Conservation (phyloP, 37 sponge, comb jelly and placozoan genomes). For the Axinella damicornis region DNA sequence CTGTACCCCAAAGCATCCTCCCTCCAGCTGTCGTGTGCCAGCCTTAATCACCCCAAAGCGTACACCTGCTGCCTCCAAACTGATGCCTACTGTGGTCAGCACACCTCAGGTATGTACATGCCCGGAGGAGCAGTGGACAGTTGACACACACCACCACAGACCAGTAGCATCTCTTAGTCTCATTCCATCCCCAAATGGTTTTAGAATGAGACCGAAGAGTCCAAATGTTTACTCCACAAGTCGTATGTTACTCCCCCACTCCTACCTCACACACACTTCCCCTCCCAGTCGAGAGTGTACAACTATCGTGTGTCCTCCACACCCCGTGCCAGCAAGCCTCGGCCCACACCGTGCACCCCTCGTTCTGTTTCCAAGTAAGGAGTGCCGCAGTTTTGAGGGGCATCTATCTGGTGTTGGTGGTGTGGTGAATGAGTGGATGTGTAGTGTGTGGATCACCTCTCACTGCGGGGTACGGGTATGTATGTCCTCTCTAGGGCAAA, state of each 20-base stretch:
- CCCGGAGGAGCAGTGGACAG: too few species aligned
- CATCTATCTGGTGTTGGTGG: background rate
- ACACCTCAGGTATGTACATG: background rate
- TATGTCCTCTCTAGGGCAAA: constrained; percentile 8
- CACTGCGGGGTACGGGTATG: too few species aligned
- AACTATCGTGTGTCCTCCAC: constrained; percentile 13
- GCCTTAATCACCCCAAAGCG: background rate
- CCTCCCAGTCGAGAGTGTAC: constrained; percentile 8
- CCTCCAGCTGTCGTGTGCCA: too few species aligned
- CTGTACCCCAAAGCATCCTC: too few species aligned
- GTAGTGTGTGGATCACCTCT: background rate
- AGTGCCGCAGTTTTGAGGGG: background rate
- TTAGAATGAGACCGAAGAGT: too few species aligned
- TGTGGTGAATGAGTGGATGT: background rate
- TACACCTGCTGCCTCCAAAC: too few species aligned
- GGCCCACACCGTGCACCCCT: background rate
- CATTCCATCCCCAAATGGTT: too few species aligned
- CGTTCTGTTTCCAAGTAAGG: background rate
- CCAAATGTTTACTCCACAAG: too few species aligned
- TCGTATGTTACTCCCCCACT: background rate
- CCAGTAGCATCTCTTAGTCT: too few species aligned
- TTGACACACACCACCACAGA: too few species aligned
- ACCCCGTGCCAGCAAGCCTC: background rate
- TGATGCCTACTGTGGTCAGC: background rate
- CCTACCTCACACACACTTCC: background rate